Percentiles rank a stretch among this genome's conserved stretches.
Conservation (phyloP, 2,113 vertebrate species). For the Shinisaurus crocodilurus region DNA sequence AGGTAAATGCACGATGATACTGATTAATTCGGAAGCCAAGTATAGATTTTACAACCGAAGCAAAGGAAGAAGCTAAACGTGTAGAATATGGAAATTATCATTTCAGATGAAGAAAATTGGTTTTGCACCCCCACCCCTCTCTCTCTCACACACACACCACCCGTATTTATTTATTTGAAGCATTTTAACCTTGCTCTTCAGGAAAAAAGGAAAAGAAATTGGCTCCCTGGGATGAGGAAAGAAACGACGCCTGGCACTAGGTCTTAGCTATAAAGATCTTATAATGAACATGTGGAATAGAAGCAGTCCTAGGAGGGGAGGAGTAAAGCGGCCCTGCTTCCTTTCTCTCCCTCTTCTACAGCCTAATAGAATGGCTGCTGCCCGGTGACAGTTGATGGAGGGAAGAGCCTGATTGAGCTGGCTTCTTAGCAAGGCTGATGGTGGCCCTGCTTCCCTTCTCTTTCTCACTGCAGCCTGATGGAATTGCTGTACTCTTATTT, state of each 20-base stretch:
- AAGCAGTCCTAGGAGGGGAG: too few relatives aligned
- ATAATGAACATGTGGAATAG: neutral
- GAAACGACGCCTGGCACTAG: neutral
- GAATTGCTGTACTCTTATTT: neutral
- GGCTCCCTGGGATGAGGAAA: neutral
- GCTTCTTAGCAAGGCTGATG: neutral
- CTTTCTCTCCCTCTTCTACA: neutral
- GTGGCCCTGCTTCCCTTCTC: neutral
- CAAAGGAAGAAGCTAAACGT: neutral
- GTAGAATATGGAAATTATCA: neutral
- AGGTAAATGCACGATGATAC: constrained; percentile 75
- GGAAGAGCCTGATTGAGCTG: neutral
- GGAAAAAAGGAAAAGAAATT: neutral
- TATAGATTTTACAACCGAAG: neutral
- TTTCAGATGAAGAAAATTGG: neutral
- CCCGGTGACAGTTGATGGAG: neutral
- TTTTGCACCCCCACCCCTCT: too few relatives aligned
- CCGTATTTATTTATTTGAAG: neutral
- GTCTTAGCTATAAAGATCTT: neutral
- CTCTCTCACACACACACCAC: too few relatives aligned
- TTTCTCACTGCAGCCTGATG: neutral
- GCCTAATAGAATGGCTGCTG: neutral
- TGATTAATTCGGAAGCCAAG: neutral
- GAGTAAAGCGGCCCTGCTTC: too few relatives aligned
- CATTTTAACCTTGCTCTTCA: neutral